phyloP scores from a whole-genome alignment of 2,113 vertebrate species.

The Orientallactaga bullata region DNA sequence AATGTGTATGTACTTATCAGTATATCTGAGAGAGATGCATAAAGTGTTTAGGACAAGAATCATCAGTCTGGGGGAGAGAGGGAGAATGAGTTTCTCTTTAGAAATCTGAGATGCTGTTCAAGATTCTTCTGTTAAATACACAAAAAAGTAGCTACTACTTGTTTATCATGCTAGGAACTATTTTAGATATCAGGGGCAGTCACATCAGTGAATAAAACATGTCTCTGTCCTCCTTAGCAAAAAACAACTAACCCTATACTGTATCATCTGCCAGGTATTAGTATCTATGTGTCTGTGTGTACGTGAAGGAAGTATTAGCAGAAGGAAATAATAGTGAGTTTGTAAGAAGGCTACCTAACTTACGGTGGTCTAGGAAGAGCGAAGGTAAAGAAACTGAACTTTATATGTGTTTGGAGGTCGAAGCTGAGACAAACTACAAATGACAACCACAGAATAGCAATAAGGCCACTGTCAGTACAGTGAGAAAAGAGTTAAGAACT shows the following conservation, averaged over 20 bases:
- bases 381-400: not conserved
- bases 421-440: not conserved
- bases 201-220: constrained; percentile 9
- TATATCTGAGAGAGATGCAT: not conserved
- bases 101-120: not conserved
- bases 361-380: not conserved
- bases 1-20: not conserved
- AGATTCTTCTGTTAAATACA: constrained; percentile 7
- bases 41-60: constrained; percentile 8
- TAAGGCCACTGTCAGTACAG: not conserved
- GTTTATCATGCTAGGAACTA: not conserved
- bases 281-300: not conserved
- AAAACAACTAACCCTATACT: not conserved
- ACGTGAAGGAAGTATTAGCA: not conserved
- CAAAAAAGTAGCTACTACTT: not conserved
- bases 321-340: not conserved
- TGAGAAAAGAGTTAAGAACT: not conserved
- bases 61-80: not conserved
- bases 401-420: not conserved
- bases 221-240: not conserved
- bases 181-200: not conserved
- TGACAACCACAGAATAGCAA: not conserved
- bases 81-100: not conserved
- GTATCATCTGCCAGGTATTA: not conserved
- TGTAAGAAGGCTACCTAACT: not conserved